Conservation (phyloP, 2,888 invertebrate genomes). For the Cephalotes varians region DNA sequence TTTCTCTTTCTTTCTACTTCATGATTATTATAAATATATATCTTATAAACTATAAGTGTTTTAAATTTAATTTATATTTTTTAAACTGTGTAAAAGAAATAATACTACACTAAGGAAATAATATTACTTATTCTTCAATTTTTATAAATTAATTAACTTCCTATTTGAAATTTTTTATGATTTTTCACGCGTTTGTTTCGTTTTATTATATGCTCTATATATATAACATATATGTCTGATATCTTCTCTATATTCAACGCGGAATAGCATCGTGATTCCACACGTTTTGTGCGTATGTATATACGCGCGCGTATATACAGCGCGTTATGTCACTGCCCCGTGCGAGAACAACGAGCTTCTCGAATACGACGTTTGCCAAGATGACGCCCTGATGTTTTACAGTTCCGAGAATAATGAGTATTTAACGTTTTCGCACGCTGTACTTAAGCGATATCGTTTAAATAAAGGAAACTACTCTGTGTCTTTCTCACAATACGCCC, state of each 20-base stretch:
- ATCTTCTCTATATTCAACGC: constrained; percentile 5
- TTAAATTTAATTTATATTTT: not conserved
- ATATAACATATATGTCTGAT: not conserved
- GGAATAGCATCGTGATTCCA: constrained; percentile 1
- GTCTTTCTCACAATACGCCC: constrained; percentile 1
- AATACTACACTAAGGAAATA: too few relatives aligned
- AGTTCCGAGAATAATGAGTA: constrained; percentile 51
- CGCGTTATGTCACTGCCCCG: constrained; percentile 78
- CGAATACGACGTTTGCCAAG: constrained; percentile 36
- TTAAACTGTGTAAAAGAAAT: not conserved
- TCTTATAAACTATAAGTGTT: not conserved
- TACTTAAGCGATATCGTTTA: constrained; percentile 32
- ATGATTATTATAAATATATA: not conserved
- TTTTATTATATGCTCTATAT: not conserved
- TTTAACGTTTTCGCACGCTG: constrained; percentile 45
- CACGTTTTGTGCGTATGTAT: not conserved
- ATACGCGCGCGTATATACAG: constrained; percentile 59
- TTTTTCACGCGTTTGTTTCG: not conserved
- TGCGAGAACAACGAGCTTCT: constrained; percentile 42
- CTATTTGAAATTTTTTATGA: not conserved
- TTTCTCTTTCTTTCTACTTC: not conserved
- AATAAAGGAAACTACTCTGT: constrained; percentile 38
- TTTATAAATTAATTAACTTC: not conserved
- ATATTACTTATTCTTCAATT: not conserved
- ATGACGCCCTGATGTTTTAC: constrained; percentile 42